Conservation (phyloP, 2,888 invertebrate genomes). For the Eumerus sabulonum region DNA sequence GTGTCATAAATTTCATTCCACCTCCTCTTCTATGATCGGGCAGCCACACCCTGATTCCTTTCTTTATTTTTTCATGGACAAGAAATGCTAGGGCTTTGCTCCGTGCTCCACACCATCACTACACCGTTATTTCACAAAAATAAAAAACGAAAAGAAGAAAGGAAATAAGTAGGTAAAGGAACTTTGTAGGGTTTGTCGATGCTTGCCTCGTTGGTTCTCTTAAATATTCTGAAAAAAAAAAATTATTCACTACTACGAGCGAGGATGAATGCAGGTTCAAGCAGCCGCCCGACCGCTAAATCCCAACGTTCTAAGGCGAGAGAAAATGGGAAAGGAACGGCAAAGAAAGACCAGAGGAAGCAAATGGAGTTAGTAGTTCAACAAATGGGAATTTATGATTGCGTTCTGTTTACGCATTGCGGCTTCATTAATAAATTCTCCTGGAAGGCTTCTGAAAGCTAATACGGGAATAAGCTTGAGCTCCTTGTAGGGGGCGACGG, state of each 20-base stretch:
- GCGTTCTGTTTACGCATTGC: conserved; percentile 64
- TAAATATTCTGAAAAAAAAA: conserved; percentile 49
- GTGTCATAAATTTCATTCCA: conserved; percentile 54
- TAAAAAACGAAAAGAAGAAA: too few species aligned
- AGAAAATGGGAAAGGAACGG: conserved; percentile 26
- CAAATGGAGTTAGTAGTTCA: conserved; percentile 50
- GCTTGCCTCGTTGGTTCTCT: conserved; percentile 40
- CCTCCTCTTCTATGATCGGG: conserved; percentile 20
- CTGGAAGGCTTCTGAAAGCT: conserved; percentile 45
- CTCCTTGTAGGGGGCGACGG: too few species aligned
- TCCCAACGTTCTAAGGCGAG: not conserved
- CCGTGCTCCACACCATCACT: conserved; percentile 20
- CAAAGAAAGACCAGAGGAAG: too few species aligned
- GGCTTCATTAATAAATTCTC: conserved; percentile 57
- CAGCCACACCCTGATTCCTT: conserved; percentile 2
- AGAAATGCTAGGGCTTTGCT: too few species aligned
- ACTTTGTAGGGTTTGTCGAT: conserved; percentile 33
- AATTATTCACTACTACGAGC: conserved; percentile 20
- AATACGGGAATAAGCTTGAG: conserved; percentile 37
- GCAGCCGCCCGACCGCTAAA: not conserved
- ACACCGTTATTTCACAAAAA: not conserved
- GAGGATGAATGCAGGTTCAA: not conserved
- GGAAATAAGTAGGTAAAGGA: too few species aligned
- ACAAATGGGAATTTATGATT: conserved; percentile 65
- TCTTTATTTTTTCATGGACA: conserved; percentile 39